Evolutionary conservation across 2,888 invertebrate species (phyloP).

Genomic region (Ectemnius lituratus): DNA sequence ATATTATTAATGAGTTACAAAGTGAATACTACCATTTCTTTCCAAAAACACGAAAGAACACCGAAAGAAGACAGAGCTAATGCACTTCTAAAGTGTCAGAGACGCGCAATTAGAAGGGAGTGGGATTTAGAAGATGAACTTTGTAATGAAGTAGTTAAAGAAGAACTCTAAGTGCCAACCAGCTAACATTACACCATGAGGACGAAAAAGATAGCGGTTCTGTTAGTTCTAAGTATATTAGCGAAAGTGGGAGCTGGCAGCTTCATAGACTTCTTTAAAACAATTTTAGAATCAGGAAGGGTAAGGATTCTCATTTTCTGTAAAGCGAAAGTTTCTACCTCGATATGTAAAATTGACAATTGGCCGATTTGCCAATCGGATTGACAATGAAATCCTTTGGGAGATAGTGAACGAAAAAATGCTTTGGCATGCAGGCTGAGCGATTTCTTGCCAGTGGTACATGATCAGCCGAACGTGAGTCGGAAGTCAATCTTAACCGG

Average conservation of each 20-base stretch:
- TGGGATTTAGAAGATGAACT: not conserved
- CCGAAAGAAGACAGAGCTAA: no score
- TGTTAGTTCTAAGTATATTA: conserved; percentile 40
- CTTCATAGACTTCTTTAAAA: conserved; percentile 56
- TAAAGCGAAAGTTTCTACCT: conserved; percentile 28
- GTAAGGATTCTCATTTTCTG: conserved; percentile 1
- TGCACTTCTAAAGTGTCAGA: no score
- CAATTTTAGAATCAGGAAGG: conserved; percentile 55
- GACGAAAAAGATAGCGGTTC: conserved; percentile 17
- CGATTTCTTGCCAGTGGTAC: not conserved
- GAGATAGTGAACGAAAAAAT: conserved; percentile 30
- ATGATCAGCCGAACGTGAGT: conserved; percentile 34
- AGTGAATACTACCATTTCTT: no score
- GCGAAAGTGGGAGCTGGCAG: conserved; percentile 28
- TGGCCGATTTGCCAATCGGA: conserved; percentile 18
- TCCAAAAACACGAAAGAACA: not conserved
- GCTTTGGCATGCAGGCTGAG: conserved; percentile 34
- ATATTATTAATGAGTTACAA: no score
- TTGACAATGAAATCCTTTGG: conserved; percentile 13
- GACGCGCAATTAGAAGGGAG: not conserved
- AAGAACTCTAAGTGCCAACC: not conserved
- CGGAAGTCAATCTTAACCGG: conserved; percentile 20
- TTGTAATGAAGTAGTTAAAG: not conserved
- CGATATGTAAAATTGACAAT: conserved; percentile 11
- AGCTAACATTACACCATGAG: conserved; percentile 31